Conservation (phyloP, 2,888 invertebrate species). For the Ennomos quercinarius region DNA sequence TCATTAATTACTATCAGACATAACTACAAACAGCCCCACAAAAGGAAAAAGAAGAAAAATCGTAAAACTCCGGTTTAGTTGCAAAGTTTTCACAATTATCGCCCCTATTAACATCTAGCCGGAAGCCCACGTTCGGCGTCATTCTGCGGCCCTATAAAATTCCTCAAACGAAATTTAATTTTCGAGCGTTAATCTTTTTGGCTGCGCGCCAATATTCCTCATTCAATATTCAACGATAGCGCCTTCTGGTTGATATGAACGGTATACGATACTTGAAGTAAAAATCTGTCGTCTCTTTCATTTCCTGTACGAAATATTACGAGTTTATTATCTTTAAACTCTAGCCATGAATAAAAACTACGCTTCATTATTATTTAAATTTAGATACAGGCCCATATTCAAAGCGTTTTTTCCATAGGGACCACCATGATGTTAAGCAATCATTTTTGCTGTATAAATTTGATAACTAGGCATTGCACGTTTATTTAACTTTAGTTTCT, state of each 20-base stretch:
- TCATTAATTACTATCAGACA: too few species aligned
- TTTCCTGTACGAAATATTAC: conserved; percentile 16
- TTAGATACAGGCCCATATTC: too few species aligned
- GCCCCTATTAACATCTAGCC: conserved; percentile 17
- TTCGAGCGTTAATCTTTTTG: conserved; percentile 47
- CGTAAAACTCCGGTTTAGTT: not conserved
- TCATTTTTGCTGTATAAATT: too few species aligned
- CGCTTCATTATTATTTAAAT: too few species aligned
- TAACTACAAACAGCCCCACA: not conserved
- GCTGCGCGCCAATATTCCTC: conserved; percentile 44
- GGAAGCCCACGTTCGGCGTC: conserved; percentile 16
- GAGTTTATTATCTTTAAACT: conserved; percentile 5
- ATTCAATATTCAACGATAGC: conserved; percentile 40
- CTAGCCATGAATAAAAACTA: not conserved
- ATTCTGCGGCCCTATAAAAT: conserved; percentile 33
- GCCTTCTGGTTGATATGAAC: conserved; percentile 33
- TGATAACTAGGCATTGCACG: too few species aligned
- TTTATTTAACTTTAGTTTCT: too few species aligned
- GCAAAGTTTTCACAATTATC: conserved; percentile 19
- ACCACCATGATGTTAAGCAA: too few species aligned
- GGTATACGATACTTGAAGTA: conserved; percentile 19
- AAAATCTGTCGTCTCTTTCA: conserved; percentile 24
- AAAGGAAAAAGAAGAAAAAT: not conserved
- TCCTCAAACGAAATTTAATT: conserved; percentile 44
- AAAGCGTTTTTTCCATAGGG: too few species aligned